Evolutionary conservation across 2,113 vertebrate species (phyloP).

Genomic region (Cinclus cinclus): DNA sequence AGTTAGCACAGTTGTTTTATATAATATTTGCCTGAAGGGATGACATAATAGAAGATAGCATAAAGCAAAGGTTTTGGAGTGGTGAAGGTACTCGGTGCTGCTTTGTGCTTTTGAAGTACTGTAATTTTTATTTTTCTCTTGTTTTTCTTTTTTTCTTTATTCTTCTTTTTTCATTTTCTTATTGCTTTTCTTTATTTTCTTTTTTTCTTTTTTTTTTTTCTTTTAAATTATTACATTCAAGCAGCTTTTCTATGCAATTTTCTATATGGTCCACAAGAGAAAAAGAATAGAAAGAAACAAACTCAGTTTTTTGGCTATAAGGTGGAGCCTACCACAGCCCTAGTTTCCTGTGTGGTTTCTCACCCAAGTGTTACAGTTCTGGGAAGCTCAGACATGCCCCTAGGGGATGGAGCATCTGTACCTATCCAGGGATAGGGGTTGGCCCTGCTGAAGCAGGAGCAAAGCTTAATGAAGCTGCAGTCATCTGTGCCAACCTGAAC

Average conservation of each 20-base stretch:
- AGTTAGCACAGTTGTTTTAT: not conserved
- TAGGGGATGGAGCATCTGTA: not conserved
- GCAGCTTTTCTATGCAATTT: not conserved
- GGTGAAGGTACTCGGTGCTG: not conserved
- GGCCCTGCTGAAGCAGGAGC: not conserved
- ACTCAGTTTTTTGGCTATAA: not conserved
- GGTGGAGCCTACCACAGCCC: not conserved
- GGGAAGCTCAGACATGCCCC: not conserved
- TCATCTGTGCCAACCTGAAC: not conserved
- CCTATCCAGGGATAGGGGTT: not conserved
- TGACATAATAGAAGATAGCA: not conserved
- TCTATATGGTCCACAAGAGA: not conserved
- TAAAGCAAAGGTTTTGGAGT: not conserved
- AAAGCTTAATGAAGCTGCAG: not conserved
- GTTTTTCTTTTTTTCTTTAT: not conserved
- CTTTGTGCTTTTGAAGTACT: not conserved
- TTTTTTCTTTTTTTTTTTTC: not conserved
- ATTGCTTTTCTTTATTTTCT: not conserved
- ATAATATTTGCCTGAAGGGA: not conserved
- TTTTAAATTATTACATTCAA: not conserved
- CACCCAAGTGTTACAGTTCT: not conserved
- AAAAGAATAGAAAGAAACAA: not conserved
- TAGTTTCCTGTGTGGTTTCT: not conserved
- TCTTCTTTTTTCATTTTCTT: not conserved
- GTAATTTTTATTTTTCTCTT: not conserved